Evolutionary conservation across 2,113 vertebrate genomes (phyloP).

Genomic region (Mus pahari): DNA sequence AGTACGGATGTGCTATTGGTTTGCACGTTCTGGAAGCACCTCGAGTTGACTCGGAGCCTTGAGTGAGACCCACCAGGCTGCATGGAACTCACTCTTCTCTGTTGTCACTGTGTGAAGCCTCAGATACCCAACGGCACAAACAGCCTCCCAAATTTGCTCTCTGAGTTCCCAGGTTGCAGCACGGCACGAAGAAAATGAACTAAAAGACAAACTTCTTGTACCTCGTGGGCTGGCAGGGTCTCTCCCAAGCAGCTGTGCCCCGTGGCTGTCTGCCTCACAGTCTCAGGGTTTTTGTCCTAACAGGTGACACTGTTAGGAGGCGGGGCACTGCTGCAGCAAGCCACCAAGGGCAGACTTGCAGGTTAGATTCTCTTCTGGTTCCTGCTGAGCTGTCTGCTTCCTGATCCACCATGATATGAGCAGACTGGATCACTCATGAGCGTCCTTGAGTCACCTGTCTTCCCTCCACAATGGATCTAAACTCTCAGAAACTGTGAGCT

Average conservation of each 20-base stretch:
- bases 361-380: neutral
- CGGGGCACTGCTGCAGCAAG: neutral
- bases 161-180: slow-evolving; percentile 83
- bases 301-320: neutral
- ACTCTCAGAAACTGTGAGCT: neutral
- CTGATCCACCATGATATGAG: neutral
- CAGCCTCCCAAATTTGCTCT: slow-evolving; percentile 78
- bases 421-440: too few relatives aligned
- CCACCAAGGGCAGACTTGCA: neutral
- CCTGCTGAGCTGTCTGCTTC: neutral
- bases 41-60: slow-evolving; percentile 74
- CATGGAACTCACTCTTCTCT: slow-evolving; percentile 73
- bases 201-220: slow-evolving; percentile 80
- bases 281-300: neutral
- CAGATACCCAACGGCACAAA: slow-evolving; percentile 81
- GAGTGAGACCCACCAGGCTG: slow-evolving; percentile 67
- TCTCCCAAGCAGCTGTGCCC: slow-evolving; percentile 69
- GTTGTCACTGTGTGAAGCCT: slow-evolving; percentile 78
- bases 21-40: slow-evolving; percentile 68
- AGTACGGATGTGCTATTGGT: slow-evolving; percentile 73
- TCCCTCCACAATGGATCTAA: neutral
- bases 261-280: neutral
- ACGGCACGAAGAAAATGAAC: slow-evolving; percentile 81
- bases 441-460: neutral
- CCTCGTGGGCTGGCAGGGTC: slow-evolving; percentile 67